Percentiles rank a stretch among this genome's conserved stretches.
These are phyloP conservation scores for Blastobasis adustella DNA, from an alignment of 2,888 invertebrate genomes.

Conservation along the genomic window DNA sequence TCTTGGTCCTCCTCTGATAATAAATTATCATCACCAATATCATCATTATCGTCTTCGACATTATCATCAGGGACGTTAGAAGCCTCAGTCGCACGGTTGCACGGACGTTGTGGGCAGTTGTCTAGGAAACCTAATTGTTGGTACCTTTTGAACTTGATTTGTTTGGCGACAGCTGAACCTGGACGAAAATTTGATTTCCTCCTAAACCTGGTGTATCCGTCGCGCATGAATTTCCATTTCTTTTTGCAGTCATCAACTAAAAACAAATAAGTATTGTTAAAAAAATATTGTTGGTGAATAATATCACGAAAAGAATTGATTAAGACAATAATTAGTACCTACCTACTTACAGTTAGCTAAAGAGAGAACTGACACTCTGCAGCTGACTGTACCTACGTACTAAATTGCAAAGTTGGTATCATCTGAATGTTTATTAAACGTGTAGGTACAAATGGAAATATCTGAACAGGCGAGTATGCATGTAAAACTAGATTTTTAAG, in stretches of 20 bases:
- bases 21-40: neutral
- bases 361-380: too few relatives aligned
- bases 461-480: too few relatives aligned
- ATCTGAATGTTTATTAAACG: too few relatives aligned
- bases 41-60: conserved; percentile 4
- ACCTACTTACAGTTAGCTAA: too few relatives aligned
- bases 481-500: too few relatives aligned
- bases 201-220: conserved; percentile 10
- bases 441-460: too few relatives aligned
- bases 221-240: conserved; percentile 11
- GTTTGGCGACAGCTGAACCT: conserved; percentile 8
- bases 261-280: conserved; percentile 2
- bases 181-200: conserved; percentile 9
- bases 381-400: too few relatives aligned
- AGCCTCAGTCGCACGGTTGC: conserved; percentile 7
- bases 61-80: conserved; percentile 1
- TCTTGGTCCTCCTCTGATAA: conserved; percentile 2
- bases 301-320: too few relatives aligned
- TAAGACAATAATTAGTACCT: too few relatives aligned
- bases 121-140: conserved; percentile 8
- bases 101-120: conserved; percentile 8
- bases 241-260: conserved; percentile 8
- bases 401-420: too few relatives aligned
- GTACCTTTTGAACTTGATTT: conserved; percentile 7
- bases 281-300: too few relatives aligned